These are phyloP conservation scores for Stenurella melanura DNA, from an alignment of 2,888 invertebrate genomes.

Conservation along the genomic window DNA sequence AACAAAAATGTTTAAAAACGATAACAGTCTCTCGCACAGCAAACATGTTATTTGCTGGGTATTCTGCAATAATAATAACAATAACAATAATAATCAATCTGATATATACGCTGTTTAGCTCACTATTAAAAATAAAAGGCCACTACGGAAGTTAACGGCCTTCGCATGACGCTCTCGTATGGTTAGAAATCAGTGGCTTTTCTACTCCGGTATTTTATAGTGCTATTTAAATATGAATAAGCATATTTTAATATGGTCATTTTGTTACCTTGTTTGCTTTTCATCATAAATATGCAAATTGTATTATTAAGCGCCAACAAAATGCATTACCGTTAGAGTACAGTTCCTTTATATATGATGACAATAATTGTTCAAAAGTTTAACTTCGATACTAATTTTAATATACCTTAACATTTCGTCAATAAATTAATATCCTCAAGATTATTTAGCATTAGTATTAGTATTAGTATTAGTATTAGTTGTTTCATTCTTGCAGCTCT, in stretches of 20 bases:
- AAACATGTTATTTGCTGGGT: slow-evolving; percentile 2
- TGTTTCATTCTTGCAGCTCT: too few species aligned
- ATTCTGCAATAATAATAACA: background rate
- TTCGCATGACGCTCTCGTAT: background rate
- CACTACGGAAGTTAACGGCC: background rate
- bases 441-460: too few species aligned
- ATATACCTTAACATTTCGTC: too few species aligned
- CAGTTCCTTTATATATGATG: background rate
- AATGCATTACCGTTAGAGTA: background rate
- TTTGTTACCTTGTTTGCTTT: background rate
- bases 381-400: too few species aligned
- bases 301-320: background rate
- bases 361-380: too few species aligned
- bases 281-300: background rate
- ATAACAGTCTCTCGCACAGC: slow-evolving; percentile 1
- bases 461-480: too few species aligned
- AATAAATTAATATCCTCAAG: too few species aligned
- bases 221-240: background rate
- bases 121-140: background rate
- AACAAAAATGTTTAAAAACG: background rate
- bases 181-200: background rate
- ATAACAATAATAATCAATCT: slow-evolving; percentile 1
- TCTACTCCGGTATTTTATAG: background rate
- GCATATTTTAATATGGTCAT: background rate
- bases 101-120: background rate